Conservation (phyloP, 2,888 invertebrate species). For the Trichopria drosophilae region DNA sequence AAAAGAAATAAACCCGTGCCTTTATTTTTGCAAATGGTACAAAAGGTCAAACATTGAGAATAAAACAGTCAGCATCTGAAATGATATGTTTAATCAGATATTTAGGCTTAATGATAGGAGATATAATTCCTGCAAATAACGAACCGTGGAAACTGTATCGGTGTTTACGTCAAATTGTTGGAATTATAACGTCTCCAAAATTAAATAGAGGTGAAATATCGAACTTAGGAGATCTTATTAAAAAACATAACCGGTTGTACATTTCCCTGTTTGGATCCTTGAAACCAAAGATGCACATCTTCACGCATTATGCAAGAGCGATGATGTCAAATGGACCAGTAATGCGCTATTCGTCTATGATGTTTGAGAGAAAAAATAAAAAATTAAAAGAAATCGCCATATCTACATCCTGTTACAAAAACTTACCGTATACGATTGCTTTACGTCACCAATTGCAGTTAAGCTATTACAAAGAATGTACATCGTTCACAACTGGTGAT, state of each 20-base stretch:
- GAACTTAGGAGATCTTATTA: slow-evolving; percentile 7
- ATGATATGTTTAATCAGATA: too few species aligned
- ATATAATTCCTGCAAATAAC: slow-evolving; percentile 13
- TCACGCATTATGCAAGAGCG: slow-evolving; percentile 19
- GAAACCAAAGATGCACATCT: slow-evolving; percentile 26
- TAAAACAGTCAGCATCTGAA: slow-evolving; percentile 20
- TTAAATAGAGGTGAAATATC: slow-evolving; percentile 20
- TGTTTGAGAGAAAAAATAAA: slow-evolving; percentile 23
- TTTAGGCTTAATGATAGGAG: slow-evolving; percentile 28
- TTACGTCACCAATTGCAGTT: slow-evolving; percentile 22
- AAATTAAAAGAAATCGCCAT: slow-evolving; percentile 24
- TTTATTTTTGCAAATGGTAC: slow-evolving; percentile 25
- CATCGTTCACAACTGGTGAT: too few species aligned
- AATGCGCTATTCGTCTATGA: slow-evolving; percentile 26
- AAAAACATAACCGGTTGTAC: slow-evolving; percentile 20
- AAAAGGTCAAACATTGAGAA: too few species aligned
- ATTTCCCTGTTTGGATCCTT: slow-evolving; percentile 19
- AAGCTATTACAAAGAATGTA: slow-evolving; percentile 20
- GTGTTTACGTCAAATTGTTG: slow-evolving; percentile 10
- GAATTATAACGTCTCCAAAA: slow-evolving; percentile 19
- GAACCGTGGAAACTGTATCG: slow-evolving; percentile 19
- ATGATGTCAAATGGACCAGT: slow-evolving; percentile 20
- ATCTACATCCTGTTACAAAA: slow-evolving; percentile 15
- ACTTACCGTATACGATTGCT: slow-evolving; percentile 22
- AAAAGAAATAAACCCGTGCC: slow-evolving; percentile 25